These are phyloP conservation scores for Euspilapteryx auroguttella DNA, from an alignment of 2,888 invertebrate genomes.

Conservation along the genomic window DNA sequence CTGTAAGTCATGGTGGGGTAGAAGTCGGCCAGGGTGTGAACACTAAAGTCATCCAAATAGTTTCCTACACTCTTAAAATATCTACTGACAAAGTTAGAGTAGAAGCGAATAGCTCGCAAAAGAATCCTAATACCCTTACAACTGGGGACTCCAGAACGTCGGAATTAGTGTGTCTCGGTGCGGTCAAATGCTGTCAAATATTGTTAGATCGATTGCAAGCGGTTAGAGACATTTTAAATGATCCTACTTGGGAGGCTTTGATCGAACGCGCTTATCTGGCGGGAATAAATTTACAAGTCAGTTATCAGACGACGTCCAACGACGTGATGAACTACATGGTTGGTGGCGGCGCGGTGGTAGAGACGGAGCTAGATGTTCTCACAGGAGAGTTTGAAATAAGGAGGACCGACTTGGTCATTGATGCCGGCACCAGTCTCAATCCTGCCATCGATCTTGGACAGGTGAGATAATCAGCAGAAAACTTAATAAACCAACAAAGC, in stretches of 20 bases:
- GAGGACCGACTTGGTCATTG: conserved; percentile 61
- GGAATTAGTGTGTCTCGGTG: conserved; percentile 22
- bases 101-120: conserved; percentile 63
- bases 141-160: conserved; percentile 67
- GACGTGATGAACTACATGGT: conserved; percentile 33
- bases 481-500: no score
- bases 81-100: conserved; percentile 66
- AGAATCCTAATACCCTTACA: conserved; percentile 63
- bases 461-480: no score
- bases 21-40: conserved; percentile 83
- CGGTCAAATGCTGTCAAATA: conserved; percentile 32
- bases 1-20: conserved; percentile 70
- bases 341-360: conserved; percentile 53
- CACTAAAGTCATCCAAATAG: conserved; percentile 69
- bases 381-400: conserved; percentile 60
- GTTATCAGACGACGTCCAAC: conserved; percentile 13
- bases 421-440: conserved; percentile 57
- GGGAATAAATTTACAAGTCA: conserved; percentile 16
- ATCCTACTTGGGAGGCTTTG: conserved; percentile 23
- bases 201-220: conserved; percentile 27
- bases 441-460: conserved; percentile 63
- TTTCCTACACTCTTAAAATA: conserved; percentile 68
- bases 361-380: conserved; percentile 66
- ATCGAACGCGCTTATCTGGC: conserved; percentile 12
- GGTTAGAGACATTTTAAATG: conserved; percentile 16